Conservation (phyloP, 2,888 invertebrate genomes). For the Pseudeuparius sepicola region DNA sequence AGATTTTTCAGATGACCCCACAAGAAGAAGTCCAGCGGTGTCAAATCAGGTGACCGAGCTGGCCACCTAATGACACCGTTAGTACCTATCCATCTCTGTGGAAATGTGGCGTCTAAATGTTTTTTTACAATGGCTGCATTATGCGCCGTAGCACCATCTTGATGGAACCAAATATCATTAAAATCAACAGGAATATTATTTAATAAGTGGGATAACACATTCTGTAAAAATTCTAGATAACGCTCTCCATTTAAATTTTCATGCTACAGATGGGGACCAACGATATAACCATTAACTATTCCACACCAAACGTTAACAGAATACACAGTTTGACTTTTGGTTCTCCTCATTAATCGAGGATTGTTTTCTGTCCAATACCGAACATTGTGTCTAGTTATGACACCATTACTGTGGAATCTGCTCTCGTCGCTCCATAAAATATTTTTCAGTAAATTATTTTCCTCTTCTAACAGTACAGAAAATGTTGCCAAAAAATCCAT, state of each 20-base stretch:
- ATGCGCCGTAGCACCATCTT: constrained; percentile 1
- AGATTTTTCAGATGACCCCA: too few species aligned
- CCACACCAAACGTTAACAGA: constrained; percentile 1
- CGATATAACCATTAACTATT: not conserved
- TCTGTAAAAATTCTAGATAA: not conserved
- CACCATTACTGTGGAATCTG: not conserved
- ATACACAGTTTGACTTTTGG: not conserved
- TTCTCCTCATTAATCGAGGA: not conserved
- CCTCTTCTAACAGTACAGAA: too few species aligned
- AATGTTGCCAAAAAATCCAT: too few species aligned
- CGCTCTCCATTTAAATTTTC: not conserved
- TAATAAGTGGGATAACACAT: not conserved
- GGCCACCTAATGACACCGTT: too few species aligned
- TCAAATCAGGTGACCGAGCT: too few species aligned
- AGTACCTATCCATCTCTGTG: too few species aligned
- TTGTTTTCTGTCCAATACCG: not conserved
- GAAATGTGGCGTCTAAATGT: too few species aligned
- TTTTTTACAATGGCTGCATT: not conserved
- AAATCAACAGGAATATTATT: constrained; percentile 1
- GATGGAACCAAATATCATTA: not conserved
- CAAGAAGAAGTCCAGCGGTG: too few species aligned
- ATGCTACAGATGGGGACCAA: not conserved
- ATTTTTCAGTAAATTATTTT: not conserved
- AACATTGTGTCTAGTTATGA: constrained; percentile 1
- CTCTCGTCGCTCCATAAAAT: not conserved